These are phyloP conservation scores for Argyresthia goedartella DNA, from an alignment of 2,888 invertebrate genomes.

Conservation along the genomic window DNA sequence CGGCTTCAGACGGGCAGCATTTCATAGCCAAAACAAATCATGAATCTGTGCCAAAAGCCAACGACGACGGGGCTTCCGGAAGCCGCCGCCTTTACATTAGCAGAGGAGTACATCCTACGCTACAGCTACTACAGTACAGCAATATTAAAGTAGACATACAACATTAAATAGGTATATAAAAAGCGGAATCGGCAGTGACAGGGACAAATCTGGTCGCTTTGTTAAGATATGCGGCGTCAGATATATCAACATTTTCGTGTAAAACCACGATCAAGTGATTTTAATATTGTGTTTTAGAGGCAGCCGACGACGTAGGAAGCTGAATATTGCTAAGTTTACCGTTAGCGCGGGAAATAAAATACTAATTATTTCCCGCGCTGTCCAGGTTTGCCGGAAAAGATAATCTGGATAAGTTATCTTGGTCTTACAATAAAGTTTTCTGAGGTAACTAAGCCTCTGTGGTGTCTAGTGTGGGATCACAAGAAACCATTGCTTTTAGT, in stretches of 20 bases:
- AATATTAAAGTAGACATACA: too few species aligned
- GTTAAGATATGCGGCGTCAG: constrained; percentile 3
- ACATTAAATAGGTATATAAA: constrained; percentile 7
- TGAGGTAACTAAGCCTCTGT: too few species aligned
- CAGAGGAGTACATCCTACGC: background rate
- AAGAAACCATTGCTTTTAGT: too few species aligned
- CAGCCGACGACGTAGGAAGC: too few species aligned
- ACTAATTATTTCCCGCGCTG: too few species aligned
- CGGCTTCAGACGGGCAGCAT: constrained; percentile 15
- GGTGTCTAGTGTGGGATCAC: too few species aligned
- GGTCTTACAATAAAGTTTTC: too few species aligned
- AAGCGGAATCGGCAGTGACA: constrained; percentile 10
- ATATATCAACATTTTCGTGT: background rate
- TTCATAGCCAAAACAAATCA: constrained; percentile 66
- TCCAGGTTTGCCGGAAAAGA: too few species aligned
- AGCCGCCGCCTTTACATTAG: constrained; percentile 9
- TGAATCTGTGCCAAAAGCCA: constrained; percentile 62
- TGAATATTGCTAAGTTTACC: too few species aligned
- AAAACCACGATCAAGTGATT: background rate
- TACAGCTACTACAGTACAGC: background rate
- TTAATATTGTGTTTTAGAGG: background rate
- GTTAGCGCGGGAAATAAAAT: too few species aligned
- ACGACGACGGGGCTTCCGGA: constrained; percentile 12
- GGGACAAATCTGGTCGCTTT: constrained; percentile 14
- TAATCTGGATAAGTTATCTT: too few species aligned